Conservation (phyloP, 2,797 vertebrate genomes). For the Acanthurus leucopareius region DNA sequence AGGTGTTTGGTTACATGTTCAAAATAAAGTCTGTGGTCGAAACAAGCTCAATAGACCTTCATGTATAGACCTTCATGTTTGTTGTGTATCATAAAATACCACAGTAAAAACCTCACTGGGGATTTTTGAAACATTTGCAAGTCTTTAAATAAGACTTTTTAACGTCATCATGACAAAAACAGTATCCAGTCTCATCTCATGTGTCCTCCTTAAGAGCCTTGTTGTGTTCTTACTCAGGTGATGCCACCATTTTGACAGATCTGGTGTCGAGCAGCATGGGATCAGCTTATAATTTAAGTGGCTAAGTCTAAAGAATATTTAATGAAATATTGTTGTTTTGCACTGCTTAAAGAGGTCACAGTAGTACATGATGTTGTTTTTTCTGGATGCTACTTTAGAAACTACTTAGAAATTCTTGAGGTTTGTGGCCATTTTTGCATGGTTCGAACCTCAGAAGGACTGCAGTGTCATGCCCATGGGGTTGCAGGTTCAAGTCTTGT, state of each 20-base stretch:
- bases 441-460: constrained; percentile 35
- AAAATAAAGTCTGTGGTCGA: too few relatives aligned
- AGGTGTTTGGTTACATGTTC: too few relatives aligned
- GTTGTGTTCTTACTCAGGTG: not conserved
- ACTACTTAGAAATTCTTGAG: not conserved
- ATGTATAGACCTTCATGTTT: too few relatives aligned
- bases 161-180: too few relatives aligned
- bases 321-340: not conserved
- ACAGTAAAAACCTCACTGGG: too few relatives aligned
- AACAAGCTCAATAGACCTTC: too few relatives aligned
- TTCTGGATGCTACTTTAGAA: constrained; percentile 14
- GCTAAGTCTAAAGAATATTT: not conserved
- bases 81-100: too few relatives aligned
- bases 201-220: too few relatives aligned
- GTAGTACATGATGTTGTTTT: not conserved
- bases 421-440: not conserved
- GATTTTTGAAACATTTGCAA: too few relatives aligned
- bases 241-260: not conserved
- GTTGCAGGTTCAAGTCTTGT: constrained; percentile 42
- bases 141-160: too few relatives aligned
- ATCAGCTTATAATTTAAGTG: not conserved
- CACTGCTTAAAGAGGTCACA: not conserved
- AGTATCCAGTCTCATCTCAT: too few relatives aligned
- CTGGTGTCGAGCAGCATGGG: not conserved
- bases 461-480: constrained; percentile 27